These are phyloP conservation scores for Anthopleura xanthogrammica DNA, from an alignment of 92 coral and sea anemone species.

Conservation along the genomic window DNA sequence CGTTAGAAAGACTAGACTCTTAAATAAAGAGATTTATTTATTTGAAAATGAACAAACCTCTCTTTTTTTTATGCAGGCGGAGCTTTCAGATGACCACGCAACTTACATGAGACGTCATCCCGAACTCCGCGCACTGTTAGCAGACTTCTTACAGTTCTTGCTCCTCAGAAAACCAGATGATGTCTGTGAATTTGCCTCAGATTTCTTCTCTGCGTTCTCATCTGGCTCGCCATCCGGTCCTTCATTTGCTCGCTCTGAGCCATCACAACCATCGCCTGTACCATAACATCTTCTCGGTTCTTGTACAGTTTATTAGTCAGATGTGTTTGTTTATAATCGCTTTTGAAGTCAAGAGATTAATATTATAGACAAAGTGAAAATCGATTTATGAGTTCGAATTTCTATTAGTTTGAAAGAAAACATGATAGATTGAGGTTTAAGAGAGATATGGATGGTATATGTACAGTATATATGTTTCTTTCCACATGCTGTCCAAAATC, in stretches of 20 bases:
- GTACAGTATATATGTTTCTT: too few species aligned
- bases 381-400: too few species aligned
- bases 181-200: slow-evolving; percentile 94
- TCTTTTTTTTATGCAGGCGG: slow-evolving; percentile 57
- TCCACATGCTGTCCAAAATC: too few species aligned
- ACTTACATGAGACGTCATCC: slow-evolving; percentile 96
- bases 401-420: too few species aligned
- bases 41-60: neutral
- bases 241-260: slow-evolving; percentile 70
- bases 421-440: too few species aligned
- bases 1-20: too few species aligned
- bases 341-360: neutral
- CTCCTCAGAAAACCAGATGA: slow-evolving; percentile 93
- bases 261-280: slow-evolving; percentile 4
- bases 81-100: slow-evolving; percentile 86
- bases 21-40: too few species aligned
- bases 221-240: slow-evolving; percentile 79
- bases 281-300: neutral
- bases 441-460: too few species aligned
- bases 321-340: neutral
- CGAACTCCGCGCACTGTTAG: slow-evolving; percentile 85
- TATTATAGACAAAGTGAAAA: neutral
- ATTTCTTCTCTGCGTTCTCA: slow-evolving; percentile 92
- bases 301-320: neutral
- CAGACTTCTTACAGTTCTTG: slow-evolving; percentile 94